Evolutionary conservation across 2,888 invertebrate genomes (phyloP), one percentile per base, ranked within the genome.

Genomic region (Bellardia pandia): DNA sequence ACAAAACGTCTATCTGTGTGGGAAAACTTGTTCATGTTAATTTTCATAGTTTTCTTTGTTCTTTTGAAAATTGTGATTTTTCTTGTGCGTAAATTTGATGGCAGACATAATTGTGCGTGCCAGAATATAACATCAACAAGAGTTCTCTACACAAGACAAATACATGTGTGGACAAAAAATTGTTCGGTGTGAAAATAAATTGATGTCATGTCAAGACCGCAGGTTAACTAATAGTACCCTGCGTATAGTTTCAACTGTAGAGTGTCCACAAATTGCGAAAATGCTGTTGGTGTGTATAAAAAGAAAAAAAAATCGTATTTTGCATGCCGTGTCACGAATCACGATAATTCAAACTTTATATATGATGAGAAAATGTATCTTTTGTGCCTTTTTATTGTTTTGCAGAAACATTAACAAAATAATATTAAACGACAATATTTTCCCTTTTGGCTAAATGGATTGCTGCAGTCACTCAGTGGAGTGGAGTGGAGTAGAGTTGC

Each of bases 271-370:
- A 14, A 30, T 23, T 48, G 9, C 33, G 11, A 37, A 72, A 53
- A 40, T 53, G 42, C 33, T 51, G 14, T 30, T 68, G 48, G 14
- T 56, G 33, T 69, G 33, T 42, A 51, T 66, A 45, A 42, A 30
- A 14, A 3, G 11, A 62, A 64, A 88, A 64, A 88, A 84, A 84
- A 86, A 68, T 88, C 83, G 53, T 86, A 83, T 88, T 86, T 89
- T 89, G 90, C 91, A 92, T 91, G 91, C 90, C 91, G 89, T 91
- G 90, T 89, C 90, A 89, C 90, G 91, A 89, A 88, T 88, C 88
- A 88, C 83, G 85, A 88, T 88, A 88, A 89, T 75, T 82, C 88
- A 86, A 88, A 81, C 78, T 83, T 82, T 48, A 77, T 74, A 68
- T 53, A 62, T 56, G 80, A 76, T 45, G 74, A 51, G 74, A 42